Evolutionary conservation across 2,113 vertebrate species (phyloP).

Genomic region (Stigmatopora nigra): DNA sequence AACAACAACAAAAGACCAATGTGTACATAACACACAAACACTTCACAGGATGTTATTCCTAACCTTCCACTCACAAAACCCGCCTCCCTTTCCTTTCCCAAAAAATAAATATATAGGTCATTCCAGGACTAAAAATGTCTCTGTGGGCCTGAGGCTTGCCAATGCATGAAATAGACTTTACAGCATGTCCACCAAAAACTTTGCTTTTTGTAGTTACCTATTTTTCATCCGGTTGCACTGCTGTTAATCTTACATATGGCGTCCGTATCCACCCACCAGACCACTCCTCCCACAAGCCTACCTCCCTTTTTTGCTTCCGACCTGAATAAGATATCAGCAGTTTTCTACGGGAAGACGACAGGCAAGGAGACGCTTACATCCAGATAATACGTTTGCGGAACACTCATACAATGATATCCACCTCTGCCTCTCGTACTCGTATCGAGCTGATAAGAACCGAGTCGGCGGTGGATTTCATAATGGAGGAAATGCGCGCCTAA

Average conservation of each 20-base stretch:
- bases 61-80: conserved; percentile 37
- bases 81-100: conserved; percentile 14
- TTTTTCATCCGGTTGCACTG: conserved; percentile 55
- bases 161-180: conserved; percentile 73
- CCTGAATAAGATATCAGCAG: conserved; percentile 67
- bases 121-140: conserved; percentile 59
- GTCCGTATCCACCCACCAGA: conserved; percentile 8
- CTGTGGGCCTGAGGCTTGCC: conserved; percentile 46
- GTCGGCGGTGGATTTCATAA: conserved; percentile 45
- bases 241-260: conserved; percentile 49
- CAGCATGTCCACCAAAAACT: conserved; percentile 56
- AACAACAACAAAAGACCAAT: conserved; percentile 37
- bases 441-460: conserved; percentile 47
- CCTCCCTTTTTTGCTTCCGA: conserved; percentile 37
- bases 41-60: conserved; percentile 39
- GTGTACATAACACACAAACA: conserved; percentile 8
- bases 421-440: conserved; percentile 49
- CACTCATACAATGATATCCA: conserved; percentile 40
- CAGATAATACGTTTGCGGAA: conserved; percentile 53
- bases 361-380: conserved; percentile 37
- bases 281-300: not conserved
- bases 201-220: conserved; percentile 37
- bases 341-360: conserved; percentile 50
- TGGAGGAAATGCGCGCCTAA: conserved; percentile 28
- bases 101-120: conserved; percentile 64